Evolutionary conservation across 2,888 invertebrate genomes (phyloP), one percentile per base, ranked within the genome.

Genomic region (Watsonalla binaria): DNA sequence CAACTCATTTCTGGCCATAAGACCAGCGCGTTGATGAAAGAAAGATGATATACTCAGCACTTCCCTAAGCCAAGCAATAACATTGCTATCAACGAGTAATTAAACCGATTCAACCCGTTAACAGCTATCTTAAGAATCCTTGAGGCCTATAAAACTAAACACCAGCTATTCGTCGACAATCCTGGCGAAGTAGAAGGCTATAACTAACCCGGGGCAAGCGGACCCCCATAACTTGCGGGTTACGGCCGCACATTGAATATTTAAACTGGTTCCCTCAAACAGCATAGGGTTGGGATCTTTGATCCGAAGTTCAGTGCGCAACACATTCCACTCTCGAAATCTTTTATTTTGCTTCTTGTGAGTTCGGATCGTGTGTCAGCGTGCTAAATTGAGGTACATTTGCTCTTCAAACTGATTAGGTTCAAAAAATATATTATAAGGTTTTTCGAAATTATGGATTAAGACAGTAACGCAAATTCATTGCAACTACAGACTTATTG

Each of bases 221-320:
- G 59, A 72, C 74, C 76, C 55, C 72, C 60, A 69, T 78, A 78
- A 80, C 74, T 79, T 66, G 69, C 63, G 59, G 64, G 52, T 54
- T 60, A 66, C 58, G 64, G 74, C 78, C 78, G 71, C 78, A 72
- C 71, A 70, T 72, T 72, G 64, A 80, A 80, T 80, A 80, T 80
- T 80, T 76, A 80, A 72, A 65, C 58, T 46, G 60, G 59, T 63
- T 65, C 60, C 59, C 60, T 63, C 59, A 60, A 62, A 46, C 46
- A 51, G 48, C 59, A 60, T 59, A 58, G 58, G 33, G 13, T 59
- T 49, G 59, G 51, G 57, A 49, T 51, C 61, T 70, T 73, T 74
- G 69, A 74, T 69, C 72, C 58, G 66, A 69, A 65, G 58, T 67
- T 65, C 47, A 45, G 7, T 51, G 45, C 51, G 14, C 45, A 51